Evolutionary conservation across 1,140 invertebrate genomes (phyloP).

Genomic region (Drosophila asahinai): DNA sequence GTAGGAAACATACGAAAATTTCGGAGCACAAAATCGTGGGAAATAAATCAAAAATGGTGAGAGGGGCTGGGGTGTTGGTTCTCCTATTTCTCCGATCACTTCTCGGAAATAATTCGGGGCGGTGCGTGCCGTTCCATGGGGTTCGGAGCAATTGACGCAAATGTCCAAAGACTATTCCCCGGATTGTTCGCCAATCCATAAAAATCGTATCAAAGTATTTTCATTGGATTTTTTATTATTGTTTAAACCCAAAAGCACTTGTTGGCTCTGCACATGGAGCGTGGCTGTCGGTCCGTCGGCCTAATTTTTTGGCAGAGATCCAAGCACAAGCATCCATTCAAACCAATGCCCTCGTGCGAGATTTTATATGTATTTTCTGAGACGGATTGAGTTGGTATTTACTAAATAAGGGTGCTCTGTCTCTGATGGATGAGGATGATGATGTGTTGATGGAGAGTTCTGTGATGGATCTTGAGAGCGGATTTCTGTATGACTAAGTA

Average conservation of each 20-base stretch:
- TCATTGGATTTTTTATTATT: constrained; percentile 40
- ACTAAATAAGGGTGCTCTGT: constrained; percentile 13
- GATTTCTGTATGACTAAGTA: background rate
- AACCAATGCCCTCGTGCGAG: constrained; percentile 17
- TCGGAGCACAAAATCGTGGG: constrained; percentile 48
- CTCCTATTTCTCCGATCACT: constrained; percentile 16
- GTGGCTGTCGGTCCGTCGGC: constrained; percentile 18
- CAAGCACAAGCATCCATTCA: constrained; percentile 31
- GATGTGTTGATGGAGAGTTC: constrained; percentile 19
- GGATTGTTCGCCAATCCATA: constrained; percentile 30
- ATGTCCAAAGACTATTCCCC: constrained; percentile 35
- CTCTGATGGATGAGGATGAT: constrained; percentile 11
- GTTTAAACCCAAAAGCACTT: constrained; percentile 24
- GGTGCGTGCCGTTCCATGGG: constrained; percentile 33
- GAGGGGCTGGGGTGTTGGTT: background rate
- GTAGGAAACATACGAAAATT: constrained; percentile 23
- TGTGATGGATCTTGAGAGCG: background rate
- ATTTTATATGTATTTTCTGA: constrained; percentile 6
- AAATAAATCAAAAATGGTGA: constrained; percentile 70
- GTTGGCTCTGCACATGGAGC: constrained; percentile 40
- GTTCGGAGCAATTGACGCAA: constrained; percentile 52
- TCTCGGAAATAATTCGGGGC: constrained; percentile 29
- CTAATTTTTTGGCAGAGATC: constrained; percentile 33
- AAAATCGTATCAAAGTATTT: constrained; percentile 45
- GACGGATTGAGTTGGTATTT: constrained; percentile 3